phyloP scores from a whole-genome alignment of 1,140 invertebrate species.

The Ooceraea biroi region DNA sequence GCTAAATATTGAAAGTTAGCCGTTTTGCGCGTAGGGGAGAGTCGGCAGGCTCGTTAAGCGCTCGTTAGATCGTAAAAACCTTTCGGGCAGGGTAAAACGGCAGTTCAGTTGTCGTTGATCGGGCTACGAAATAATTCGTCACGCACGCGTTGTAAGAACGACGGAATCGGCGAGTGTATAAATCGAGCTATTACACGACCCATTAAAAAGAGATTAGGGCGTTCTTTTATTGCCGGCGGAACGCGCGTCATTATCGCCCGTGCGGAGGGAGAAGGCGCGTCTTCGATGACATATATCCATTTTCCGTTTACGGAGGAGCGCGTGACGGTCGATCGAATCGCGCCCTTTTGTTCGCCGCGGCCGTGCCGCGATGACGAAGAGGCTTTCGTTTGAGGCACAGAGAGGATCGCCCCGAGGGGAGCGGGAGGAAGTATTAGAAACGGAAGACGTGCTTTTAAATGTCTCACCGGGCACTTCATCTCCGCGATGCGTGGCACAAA shows the following conservation, averaged over 20 bases:
- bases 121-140: constrained; percentile 26
- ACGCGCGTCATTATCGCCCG: constrained; percentile 4
- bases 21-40: background rate
- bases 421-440: constrained; percentile 26
- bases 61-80: constrained; percentile 29
- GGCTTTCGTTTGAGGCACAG: constrained; percentile 3
- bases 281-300: background rate
- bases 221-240: background rate
- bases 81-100: background rate
- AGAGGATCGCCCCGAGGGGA: background rate
- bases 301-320: constrained; percentile 34
- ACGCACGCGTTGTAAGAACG: constrained; percentile 1
- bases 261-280: background rate
- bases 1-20: constrained; percentile 44
- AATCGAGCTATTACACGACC: background rate
- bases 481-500: background rate
- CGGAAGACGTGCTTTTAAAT: constrained; percentile 54
- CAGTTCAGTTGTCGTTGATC: background rate
- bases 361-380: constrained; percentile 13
- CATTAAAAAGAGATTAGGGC: constrained; percentile 20
- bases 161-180: background rate
- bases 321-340: constrained; percentile 37
- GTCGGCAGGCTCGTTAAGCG: constrained; percentile 25
- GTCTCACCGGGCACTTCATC: constrained; percentile 27
- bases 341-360: constrained; percentile 26